These are phyloP conservation scores for Diloba caeruleocephala DNA, from an alignment of 2,888 invertebrate genomes.

Conservation along the genomic window DNA sequence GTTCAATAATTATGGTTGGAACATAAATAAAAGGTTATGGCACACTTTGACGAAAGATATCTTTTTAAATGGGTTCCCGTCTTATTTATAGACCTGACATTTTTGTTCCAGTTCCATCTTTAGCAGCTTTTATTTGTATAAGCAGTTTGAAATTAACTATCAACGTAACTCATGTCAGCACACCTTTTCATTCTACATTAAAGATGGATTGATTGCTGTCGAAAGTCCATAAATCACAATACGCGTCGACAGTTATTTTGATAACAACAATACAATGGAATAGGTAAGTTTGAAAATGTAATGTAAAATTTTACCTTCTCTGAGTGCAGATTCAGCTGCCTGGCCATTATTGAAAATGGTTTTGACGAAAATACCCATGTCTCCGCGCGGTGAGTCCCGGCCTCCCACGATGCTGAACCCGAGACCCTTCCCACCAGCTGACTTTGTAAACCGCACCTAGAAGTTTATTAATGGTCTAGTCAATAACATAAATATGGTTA, in stretches of 20 bases:
- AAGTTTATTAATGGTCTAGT: constrained; percentile 35
- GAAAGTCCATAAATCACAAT: constrained; percentile 1
- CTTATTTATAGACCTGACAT: constrained; percentile 1
- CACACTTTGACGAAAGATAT: background rate
- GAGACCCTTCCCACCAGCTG: constrained; percentile 94
- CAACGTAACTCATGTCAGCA: background rate
- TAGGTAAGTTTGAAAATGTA: background rate
- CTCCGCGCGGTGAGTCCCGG: constrained; percentile 94
- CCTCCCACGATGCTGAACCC: constrained; percentile 97
- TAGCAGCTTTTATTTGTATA: too few species aligned
- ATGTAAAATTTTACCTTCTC: constrained; percentile 93
- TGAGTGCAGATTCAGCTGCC: constrained; percentile 94
- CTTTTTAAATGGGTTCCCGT: background rate
- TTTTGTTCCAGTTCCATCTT: background rate
- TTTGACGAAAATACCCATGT: constrained; percentile 96
- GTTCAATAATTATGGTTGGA: constrained; percentile 17
- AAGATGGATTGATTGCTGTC: background rate
- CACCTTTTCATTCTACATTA: background rate
- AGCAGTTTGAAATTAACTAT: background rate
- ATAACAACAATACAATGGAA: constrained; percentile 6
- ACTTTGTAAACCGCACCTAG: constrained; percentile 92
- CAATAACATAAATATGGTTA: constrained; percentile 1
- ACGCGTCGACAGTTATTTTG: background rate
- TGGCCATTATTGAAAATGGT: constrained; percentile 96
- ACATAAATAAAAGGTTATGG: constrained; percentile 18